These are phyloP conservation scores for Gnathonemus longibarbis DNA, from an alignment of 2,113 vertebrate genomes.

Conservation along the genomic window DNA sequence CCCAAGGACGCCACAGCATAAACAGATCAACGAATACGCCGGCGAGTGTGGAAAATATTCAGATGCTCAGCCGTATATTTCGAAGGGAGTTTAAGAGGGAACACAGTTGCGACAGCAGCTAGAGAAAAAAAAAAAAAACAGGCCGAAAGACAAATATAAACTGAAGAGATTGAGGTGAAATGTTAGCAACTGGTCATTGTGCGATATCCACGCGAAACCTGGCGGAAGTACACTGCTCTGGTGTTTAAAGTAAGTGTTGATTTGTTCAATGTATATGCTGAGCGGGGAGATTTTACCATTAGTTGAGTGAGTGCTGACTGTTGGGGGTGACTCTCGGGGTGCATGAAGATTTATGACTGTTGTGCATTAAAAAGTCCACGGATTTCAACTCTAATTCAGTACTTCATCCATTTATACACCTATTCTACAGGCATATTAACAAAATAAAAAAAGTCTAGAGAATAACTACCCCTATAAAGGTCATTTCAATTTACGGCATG, in stretches of 20 bases:
- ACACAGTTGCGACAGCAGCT: not conserved
- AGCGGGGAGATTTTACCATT: not conserved
- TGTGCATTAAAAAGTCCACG: not conserved
- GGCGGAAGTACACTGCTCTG: not conserved
- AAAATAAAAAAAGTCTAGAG: not conserved
- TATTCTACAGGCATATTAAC: not conserved
- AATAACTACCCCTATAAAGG: not conserved
- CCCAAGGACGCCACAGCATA: not conserved
- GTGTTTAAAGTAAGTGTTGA: not conserved
- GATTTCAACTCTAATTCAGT: not conserved
- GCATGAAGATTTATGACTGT: slow-evolving; percentile 1
- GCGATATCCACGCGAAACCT: not conserved
- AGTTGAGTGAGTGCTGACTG: not conserved
- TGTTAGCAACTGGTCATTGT: not conserved
- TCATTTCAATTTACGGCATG: not conserved
- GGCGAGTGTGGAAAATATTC: not conserved
- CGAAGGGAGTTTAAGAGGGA: not conserved
- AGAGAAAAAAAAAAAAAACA: not conserved
- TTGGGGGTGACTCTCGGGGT: not conserved
- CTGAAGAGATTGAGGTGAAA: not conserved
- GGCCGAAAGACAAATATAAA: not conserved
- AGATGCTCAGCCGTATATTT: not conserved
- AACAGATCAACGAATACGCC: not conserved
- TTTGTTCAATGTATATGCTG: not conserved
- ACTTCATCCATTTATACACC: not conserved